Conservation (phyloP, 2,113 vertebrate genomes). For the Tragelaphus buxtoni region DNA sequence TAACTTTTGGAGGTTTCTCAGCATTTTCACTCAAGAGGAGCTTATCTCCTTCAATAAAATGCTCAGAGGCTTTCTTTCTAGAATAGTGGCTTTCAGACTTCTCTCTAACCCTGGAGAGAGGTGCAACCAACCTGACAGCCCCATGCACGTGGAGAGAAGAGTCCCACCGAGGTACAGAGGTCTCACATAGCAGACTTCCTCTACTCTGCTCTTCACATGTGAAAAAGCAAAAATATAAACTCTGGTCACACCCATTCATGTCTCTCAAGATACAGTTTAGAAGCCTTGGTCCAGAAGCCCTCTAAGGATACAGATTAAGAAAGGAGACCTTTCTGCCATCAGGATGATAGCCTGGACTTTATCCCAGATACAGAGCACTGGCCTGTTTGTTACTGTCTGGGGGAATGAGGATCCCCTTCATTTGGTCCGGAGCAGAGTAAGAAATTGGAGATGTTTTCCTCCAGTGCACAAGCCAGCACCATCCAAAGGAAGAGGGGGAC, state of each 20-base stretch:
- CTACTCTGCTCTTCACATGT: background rate
- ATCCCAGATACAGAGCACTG: background rate
- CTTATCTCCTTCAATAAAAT: background rate
- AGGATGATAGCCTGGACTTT: accelerated
- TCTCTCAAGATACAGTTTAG: background rate
- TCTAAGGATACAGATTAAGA: background rate
- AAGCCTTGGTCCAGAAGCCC: background rate
- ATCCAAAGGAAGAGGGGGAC: background rate
- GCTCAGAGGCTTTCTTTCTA: background rate
- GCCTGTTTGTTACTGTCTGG: accelerated
- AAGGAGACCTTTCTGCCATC: background rate
- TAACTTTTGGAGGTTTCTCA: background rate
- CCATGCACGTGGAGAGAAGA: accelerated
- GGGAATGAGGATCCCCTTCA: too few relatives aligned
- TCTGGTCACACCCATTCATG: too few relatives aligned
- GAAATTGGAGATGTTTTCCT: too few relatives aligned
- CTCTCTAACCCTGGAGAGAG: background rate
- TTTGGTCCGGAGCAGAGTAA: background rate
- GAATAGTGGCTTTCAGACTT: background rate
- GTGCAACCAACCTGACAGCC: accelerated
- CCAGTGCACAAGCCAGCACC: accelerated
- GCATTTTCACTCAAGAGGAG: background rate
- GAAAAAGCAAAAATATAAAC: background rate
- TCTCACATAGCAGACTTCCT: accelerated
- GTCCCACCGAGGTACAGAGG: background rate